Conservation (phyloP, 2,797 vertebrate genomes). For the Sebastes umbrosus region DNA sequence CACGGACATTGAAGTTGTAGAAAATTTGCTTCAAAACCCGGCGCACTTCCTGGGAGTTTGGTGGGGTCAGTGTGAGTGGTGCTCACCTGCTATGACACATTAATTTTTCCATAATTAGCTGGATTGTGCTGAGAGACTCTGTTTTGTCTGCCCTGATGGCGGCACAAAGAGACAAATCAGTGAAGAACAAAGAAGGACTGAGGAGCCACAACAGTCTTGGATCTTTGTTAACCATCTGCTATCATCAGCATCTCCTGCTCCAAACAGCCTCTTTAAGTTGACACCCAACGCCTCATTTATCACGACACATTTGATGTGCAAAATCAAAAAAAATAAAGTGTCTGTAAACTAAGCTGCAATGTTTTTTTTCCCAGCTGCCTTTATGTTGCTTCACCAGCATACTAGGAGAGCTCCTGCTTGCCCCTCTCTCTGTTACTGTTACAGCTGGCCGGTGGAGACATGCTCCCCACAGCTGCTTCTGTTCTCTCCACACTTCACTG, state of each 20-base stretch:
- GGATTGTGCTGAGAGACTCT: slow-evolving; percentile 55
- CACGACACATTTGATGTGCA: neutral
- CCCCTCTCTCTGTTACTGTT: slow-evolving; percentile 55
- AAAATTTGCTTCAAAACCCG: no score
- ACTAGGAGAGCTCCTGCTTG: slow-evolving; percentile 13
- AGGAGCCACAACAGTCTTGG: slow-evolving; percentile 48
- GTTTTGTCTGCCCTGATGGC: slow-evolving; percentile 80
- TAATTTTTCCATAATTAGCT: slow-evolving; percentile 18
- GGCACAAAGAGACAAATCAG: slow-evolving; percentile 66
- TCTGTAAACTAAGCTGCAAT: neutral
- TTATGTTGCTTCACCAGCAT: slow-evolving; percentile 6
- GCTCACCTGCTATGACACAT: neutral
- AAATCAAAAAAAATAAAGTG: neutral
- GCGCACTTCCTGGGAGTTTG: no score
- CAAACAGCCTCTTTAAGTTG: neutral
- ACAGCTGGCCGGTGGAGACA: slow-evolving; percentile 73
- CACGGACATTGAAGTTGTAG: no score
- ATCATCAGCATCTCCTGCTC: slow-evolving; percentile 49
- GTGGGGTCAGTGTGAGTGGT: slow-evolving; percentile 19
- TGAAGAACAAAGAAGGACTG: slow-evolving; percentile 66
- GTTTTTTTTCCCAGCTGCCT: neutral
- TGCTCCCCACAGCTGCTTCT: slow-evolving; percentile 72
- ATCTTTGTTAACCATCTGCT: slow-evolving; percentile 53
- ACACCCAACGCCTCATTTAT: neutral
- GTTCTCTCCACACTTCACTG: slow-evolving; percentile 74